phyloP scores from a whole-genome alignment of 2,797 vertebrate genomes.

The Fratercula arctica region DNA sequence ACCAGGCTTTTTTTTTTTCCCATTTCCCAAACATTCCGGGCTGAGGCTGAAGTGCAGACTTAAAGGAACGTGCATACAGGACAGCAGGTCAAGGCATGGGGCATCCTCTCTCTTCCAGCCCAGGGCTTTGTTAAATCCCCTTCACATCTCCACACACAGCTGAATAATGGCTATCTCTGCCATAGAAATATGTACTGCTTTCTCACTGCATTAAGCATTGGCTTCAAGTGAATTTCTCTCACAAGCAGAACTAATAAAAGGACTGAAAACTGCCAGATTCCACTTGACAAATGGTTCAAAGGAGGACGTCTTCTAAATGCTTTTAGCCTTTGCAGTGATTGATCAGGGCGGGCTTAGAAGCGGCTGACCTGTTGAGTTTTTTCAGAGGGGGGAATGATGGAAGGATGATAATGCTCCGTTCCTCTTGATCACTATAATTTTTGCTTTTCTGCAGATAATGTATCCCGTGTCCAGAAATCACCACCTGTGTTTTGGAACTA shows the following conservation, averaged over 20 bases:
- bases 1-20: fast-evolving
- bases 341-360: slow-evolving; percentile 37
- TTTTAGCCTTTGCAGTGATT: slow-evolving; percentile 41
- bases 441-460: background rate
- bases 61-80: background rate
- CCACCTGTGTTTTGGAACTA: slow-evolving; percentile 47
- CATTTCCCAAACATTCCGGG: background rate
- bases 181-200: slow-evolving; percentile 16
- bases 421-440: slow-evolving; percentile 28
- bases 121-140: slow-evolving; percentile 13
- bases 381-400: slow-evolving; percentile 3
- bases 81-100: background rate
- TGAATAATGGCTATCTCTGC: background rate
- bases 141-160: background rate
- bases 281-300: slow-evolving; percentile 57
- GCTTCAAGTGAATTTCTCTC: slow-evolving; percentile 51
- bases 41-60: background rate
- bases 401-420: background rate
- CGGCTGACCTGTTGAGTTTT: slow-evolving; percentile 27
- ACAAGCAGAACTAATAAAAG: slow-evolving; percentile 70
- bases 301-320: background rate
- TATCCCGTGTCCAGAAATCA: slow-evolving; percentile 20
- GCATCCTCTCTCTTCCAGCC: background rate
- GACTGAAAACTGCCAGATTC: slow-evolving; percentile 50
- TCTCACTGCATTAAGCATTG: slow-evolving; percentile 53